Conservation (phyloP, 2,888 invertebrate genomes). For the Saturnia japonica region DNA sequence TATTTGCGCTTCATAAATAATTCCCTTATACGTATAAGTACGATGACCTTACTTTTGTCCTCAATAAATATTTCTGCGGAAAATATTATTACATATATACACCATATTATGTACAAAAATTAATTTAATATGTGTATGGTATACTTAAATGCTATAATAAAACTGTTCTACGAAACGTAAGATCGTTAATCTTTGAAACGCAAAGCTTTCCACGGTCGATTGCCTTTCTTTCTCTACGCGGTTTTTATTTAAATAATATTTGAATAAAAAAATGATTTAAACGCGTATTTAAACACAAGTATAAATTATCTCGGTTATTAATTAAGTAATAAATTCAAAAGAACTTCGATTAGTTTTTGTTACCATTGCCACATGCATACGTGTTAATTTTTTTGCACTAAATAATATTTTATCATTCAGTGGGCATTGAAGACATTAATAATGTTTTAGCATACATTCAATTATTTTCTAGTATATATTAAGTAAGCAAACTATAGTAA, state of each 20-base stretch:
- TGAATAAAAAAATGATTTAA: slow-evolving; percentile 40
- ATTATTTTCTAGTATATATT: not conserved
- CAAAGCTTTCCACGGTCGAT: slow-evolving; percentile 42
- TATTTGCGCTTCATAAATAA: too few species aligned
- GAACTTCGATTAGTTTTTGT: slow-evolving; percentile 19
- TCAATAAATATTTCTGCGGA: not conserved
- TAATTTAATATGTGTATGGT: not conserved
- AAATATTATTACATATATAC: not conserved
- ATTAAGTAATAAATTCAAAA: slow-evolving; percentile 30
- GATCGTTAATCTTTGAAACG: slow-evolving; percentile 50
- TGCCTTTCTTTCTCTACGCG: slow-evolving; percentile 45
- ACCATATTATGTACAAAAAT: not conserved
- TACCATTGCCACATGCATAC: not conserved
- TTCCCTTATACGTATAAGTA: too few species aligned
- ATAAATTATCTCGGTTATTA: slow-evolving; percentile 35
- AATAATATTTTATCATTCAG: not conserved
- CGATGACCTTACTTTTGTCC: not conserved
- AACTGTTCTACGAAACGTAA: slow-evolving; percentile 38
- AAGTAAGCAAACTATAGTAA: not conserved
- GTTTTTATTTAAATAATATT: slow-evolving; percentile 41
- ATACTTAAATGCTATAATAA: not conserved
- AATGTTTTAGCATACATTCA: not conserved
- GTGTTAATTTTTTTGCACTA: slow-evolving; percentile 10
- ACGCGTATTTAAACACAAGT: slow-evolving; percentile 38
- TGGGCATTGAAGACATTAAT: not conserved